Percentiles rank a stretch among this genome's conserved stretches.
phyloP scores from a whole-genome alignment of 2,113 vertebrate species.

The Alexandromys fortis region DNA sequence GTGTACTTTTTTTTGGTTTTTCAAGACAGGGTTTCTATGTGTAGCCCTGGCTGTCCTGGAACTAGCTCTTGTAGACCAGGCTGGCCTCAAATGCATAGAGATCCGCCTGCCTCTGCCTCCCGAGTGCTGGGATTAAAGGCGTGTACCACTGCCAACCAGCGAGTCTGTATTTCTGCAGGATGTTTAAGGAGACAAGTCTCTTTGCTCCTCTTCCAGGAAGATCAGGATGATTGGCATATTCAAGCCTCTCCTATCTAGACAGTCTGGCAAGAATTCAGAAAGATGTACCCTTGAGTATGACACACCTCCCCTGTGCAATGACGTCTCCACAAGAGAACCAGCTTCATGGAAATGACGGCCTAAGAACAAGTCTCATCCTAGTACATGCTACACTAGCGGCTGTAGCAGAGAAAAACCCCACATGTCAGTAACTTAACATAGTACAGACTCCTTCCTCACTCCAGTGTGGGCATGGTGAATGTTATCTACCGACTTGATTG shows the following conservation, averaged over 20 bases:
- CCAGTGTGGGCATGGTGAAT: background rate
- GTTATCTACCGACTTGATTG: background rate
- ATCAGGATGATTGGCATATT: accelerated
- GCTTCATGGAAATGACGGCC: background rate
- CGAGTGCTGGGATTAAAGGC: no score
- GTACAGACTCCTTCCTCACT: no score
- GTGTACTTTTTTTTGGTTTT: no score
- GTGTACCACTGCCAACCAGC: accelerated
- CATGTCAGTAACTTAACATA: background rate
- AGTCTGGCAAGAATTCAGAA: background rate
- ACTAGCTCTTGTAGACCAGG: no score
- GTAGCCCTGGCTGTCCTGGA: no score
- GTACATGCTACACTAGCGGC: background rate
- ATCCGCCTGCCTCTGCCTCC: no score
- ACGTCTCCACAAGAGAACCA: background rate
- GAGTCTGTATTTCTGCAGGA: background rate
- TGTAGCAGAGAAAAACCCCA: background rate
- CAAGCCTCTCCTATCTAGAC: background rate
- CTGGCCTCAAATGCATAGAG: no score
- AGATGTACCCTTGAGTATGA: background rate
- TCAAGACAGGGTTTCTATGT: no score
- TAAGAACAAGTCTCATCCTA: background rate
- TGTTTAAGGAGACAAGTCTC: background rate
- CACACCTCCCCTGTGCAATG: background rate
- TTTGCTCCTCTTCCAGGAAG: background rate